These are phyloP conservation scores for Eriosoma lanigerum DNA, from an alignment of 1,140 invertebrate genomes.

Conservation along the genomic window DNA sequence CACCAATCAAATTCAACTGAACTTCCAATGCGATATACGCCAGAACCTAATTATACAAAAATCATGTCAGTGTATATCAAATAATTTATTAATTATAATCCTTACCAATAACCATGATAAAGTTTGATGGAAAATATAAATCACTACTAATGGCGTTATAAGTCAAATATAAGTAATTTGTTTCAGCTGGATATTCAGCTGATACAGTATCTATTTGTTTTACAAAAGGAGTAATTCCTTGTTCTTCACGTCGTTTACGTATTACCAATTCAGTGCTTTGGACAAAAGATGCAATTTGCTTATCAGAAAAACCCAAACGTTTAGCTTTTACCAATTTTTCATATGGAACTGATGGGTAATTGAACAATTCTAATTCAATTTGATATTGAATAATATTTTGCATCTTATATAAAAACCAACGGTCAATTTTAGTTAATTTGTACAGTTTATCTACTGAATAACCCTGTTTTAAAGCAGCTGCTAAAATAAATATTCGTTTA, in stretches of 20 bases:
- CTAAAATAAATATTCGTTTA: slow-evolving; percentile 94
- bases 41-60: slow-evolving; percentile 69
- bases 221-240: slow-evolving; percentile 77
- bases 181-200: slow-evolving; percentile 97
- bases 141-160: slow-evolving; percentile 92
- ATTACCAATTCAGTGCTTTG: slow-evolving; percentile 84
- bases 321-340: slow-evolving; percentile 80
- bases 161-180: slow-evolving; percentile 97
- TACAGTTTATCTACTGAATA: slow-evolving; percentile 84
- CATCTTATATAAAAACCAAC: slow-evolving; percentile 96
- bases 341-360: slow-evolving; percentile 63
- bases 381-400: slow-evolving; percentile 85
- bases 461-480: slow-evolving; percentile 81
- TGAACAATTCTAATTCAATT: slow-evolving; percentile 65
- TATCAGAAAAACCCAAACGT: slow-evolving; percentile 94
- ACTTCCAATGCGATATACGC: slow-evolving; percentile 97
- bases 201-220: slow-evolving; percentile 99
- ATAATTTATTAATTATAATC: slow-evolving; percentile 37
- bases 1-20: slow-evolving; percentile 99
- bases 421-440: slow-evolving; percentile 93
- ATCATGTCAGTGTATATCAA: background rate
- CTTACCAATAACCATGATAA: slow-evolving; percentile 78
- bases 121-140: slow-evolving; percentile 76
- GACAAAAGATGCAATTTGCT: slow-evolving; percentile 87
- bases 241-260: slow-evolving; percentile 71